phyloP scores from a whole-genome alignment of 2,113 vertebrate genomes.

The Ploceus nigricollis region DNA sequence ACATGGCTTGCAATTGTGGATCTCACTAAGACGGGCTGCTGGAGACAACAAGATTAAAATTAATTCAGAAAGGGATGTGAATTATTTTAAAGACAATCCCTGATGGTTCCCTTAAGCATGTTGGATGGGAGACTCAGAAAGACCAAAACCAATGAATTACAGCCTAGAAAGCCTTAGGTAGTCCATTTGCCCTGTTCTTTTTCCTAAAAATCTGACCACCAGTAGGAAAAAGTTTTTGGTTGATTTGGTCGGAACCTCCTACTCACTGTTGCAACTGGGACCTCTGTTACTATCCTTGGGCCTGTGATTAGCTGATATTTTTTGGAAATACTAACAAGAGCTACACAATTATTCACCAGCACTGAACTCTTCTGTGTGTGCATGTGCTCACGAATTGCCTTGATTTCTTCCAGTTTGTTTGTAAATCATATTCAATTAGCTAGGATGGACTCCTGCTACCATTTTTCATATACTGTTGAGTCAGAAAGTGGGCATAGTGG shows the following conservation, averaged over 20 bases:
- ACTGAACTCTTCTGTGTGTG: background rate
- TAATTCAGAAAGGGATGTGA: background rate
- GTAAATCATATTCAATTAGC: background rate
- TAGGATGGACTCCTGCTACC: background rate
- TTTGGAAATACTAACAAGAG: background rate
- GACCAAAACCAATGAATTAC: background rate
- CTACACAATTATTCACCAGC: background rate
- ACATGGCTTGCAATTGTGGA: background rate
- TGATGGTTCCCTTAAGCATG: background rate
- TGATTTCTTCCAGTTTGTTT: constrained; percentile 7
- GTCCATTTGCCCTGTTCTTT: background rate
- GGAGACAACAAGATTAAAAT: background rate
- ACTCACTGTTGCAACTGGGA: background rate
- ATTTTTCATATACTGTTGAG: background rate
- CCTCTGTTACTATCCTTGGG: background rate
- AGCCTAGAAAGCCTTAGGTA: background rate
- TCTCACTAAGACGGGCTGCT: background rate
- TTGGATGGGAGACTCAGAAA: background rate
- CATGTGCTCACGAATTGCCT: background rate
- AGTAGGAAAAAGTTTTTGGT: background rate
- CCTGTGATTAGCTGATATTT: background rate
- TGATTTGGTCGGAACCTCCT: background rate
- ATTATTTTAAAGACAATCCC: background rate
- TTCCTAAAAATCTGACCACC: background rate
- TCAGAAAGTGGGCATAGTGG: background rate